Base-by-base conservation (phyloP, 2,797 vertebrate species). In the Apogon talboti region DNA sequence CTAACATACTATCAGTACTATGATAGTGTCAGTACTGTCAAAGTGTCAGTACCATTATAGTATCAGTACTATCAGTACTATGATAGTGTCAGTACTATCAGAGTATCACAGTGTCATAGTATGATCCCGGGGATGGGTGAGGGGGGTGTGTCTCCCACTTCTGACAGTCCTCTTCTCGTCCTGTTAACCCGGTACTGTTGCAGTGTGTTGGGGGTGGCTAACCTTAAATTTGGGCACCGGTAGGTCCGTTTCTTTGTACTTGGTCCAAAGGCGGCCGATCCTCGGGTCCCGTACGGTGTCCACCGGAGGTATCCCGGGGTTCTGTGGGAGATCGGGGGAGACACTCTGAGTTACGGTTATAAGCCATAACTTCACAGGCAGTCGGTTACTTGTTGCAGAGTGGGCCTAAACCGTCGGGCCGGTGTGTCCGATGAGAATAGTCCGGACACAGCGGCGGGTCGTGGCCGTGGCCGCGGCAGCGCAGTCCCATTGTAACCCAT, bases 161-260 rank as follows among this genome's bases (percentile, higher is more conserved):
- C 21, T 91, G 87, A 91, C 90, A 87, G 88, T 72, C 56, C 79
- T 30, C 13, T 14, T n/a, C 59, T 54, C 69, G 73, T 35, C 51
- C 46, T 6, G 52, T 33, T 61, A 35, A 71, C 71, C 42, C 24
- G 51, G 6, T 41, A 53, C 11, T 21, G 15, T 38, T 51, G 40
- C 42, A 24, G 12, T 10, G 30, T 0, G 1, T 6, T 28, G 24
- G 4, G 4, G 24, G 28, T 83, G 98, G 97, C 95, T 98, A 98
- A 99, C 98, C 96, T 99, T 99, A 89, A 99, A 99, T 91, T 97
- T 99, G 55, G 98, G 98, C 86, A 99, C 96, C 68, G 96, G 97
- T 19, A 99, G 94, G 83, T 98, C 98, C 64, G 95, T 91, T 90
- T 99, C 98, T 92, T 97, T 98, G 87, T 96, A 99, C 89, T 98